phyloP scores from a whole-genome alignment of 64 coral and sea anemone genomes.

The Montipora sp. region DNA sequence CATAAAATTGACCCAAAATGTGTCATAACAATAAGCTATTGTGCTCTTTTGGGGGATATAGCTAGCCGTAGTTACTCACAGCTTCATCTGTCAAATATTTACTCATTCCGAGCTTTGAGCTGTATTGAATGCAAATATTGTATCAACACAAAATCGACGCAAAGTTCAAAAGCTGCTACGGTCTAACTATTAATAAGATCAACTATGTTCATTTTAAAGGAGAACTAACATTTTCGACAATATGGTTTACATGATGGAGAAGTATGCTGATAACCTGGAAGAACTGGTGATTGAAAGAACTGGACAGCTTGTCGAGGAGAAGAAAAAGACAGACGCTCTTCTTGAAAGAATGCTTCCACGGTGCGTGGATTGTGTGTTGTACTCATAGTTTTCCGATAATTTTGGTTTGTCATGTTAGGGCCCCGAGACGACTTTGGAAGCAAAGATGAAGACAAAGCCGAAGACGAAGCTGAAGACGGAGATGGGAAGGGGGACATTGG shows the following conservation, averaged over 20 bases:
- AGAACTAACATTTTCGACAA: slow-evolving; percentile 89
- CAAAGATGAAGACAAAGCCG: too few species aligned
- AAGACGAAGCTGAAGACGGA: too few species aligned
- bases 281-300: slow-evolving; percentile 80
- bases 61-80: too few species aligned
- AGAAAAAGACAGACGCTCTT: slow-evolving; percentile 84
- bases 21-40: too few species aligned
- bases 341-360: slow-evolving; percentile 86
- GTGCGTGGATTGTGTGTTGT: neutral
- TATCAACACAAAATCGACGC: neutral
- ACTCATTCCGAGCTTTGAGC: too few species aligned
- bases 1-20: too few species aligned
- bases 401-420: too few species aligned
- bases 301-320: slow-evolving; percentile 78
- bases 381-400: too few species aligned
- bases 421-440: too few species aligned
- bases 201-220: slow-evolving; percentile 17
- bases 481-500: too few species aligned
- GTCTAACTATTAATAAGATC: neutral
- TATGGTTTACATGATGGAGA: slow-evolving; percentile 80
- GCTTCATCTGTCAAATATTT: too few species aligned
- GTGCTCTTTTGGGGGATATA: too few species aligned
- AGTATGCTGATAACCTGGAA: slow-evolving; percentile 82
- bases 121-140: neutral
- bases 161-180: neutral